Evolutionary conservation across 2,113 vertebrate species (phyloP), one percentile per base, ranked within the genome.

Genomic region (Centrocercus urophasianus): DNA sequence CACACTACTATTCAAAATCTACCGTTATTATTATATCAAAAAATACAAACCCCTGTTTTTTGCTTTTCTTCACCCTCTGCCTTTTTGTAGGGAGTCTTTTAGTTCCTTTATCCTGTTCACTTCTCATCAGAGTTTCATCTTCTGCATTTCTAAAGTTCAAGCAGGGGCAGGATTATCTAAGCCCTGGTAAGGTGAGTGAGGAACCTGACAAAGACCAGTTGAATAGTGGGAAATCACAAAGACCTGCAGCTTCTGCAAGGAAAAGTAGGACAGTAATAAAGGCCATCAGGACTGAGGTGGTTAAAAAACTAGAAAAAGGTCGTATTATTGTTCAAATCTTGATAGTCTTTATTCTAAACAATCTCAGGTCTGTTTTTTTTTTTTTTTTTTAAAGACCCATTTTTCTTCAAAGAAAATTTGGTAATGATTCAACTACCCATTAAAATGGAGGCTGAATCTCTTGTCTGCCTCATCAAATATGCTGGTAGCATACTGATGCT

Each of bases 401-500:
- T 80, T 86, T 95, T 86, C 73, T 88, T 90, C 34, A 81, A 48
- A 28, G n/a, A 85, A 91, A 89, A 88, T 43, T 65, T 60, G 77
- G 74, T 96, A 84, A 90, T 57, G 65, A 83, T 32, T 95, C 71
- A 90, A 79, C 52, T 48, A 86, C 17, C 24, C 54, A 40, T 66
- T 92, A 65, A 92, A 94, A 45, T n/a, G 8, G 66, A 89, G 73
- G 66, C 15, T 57, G 77, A 79, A 86, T 88, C 63, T 54, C n/a
- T 93, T 89, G 86, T 88, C 83, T 93, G 82, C 6, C 30, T 70
- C 5, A 54, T 81, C 73, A 88, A 92, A 90, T 75, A 94, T 90
- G 89, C 86, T 59, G 78, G 40, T 34, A n/a, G 61, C 80, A 75
- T 71, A 70, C 74, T 43, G 57, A 89, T 78, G 59, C 70, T 95